A percentile compares a stretch with the other conserved stretches of the same genome.
phyloP scores from a whole-genome alignment of 2,113 vertebrate genomes.

The Lasiurus borealis region DNA sequence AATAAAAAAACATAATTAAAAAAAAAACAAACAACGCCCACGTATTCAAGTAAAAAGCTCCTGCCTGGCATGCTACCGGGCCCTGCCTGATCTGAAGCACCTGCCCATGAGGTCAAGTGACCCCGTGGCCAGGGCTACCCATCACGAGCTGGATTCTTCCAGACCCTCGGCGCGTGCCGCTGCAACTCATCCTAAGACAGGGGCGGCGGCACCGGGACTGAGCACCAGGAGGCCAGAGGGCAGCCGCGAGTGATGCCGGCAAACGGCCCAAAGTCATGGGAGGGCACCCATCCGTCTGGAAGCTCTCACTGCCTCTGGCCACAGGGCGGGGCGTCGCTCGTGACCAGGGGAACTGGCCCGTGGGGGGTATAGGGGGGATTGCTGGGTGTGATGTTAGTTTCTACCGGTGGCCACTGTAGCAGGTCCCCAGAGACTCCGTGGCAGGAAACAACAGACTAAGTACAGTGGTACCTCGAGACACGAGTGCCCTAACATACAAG shows the following conservation, averaged over 20 bases:
- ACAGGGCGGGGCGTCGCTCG: fast-evolving
- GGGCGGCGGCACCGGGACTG: fast-evolving
- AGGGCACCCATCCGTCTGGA: fast-evolving
- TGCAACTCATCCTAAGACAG: fast-evolving
- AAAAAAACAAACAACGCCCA: not conserved
- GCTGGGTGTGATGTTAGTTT: fast-evolving
- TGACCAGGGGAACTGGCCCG: not conserved
- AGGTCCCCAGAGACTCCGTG: not conserved
- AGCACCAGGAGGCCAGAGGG: too few species aligned
- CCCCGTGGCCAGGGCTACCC: too few species aligned
- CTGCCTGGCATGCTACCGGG: not conserved
- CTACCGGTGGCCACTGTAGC: not conserved
- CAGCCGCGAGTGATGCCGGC: not conserved
- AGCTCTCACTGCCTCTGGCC: not conserved
- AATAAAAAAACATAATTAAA: not conserved
- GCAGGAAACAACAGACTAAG: not conserved
- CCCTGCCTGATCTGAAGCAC: fast-evolving
- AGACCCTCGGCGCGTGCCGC: not conserved
- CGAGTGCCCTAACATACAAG: too few species aligned
- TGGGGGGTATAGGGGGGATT: not conserved
- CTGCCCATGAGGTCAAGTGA: not conserved
- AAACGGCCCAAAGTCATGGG: not conserved
- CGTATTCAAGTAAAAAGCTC: not conserved
- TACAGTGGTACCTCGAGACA: too few species aligned
- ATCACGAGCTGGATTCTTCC: not conserved